These are phyloP conservation scores for Camponotus vicinus DNA, from an alignment of 1,140 invertebrate species.

Conservation along the genomic window DNA sequence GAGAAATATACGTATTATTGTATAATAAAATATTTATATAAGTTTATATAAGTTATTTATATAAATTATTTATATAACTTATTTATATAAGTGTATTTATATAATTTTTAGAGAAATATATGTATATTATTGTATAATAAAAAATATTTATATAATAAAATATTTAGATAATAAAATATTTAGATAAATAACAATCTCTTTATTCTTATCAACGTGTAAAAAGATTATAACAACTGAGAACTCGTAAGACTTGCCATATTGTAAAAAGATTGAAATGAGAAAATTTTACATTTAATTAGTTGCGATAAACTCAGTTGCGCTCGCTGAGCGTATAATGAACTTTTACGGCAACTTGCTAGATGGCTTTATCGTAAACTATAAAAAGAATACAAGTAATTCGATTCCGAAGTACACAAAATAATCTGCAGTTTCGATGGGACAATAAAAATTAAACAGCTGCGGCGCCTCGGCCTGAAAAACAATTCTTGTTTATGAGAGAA, in stretches of 20 bases:
- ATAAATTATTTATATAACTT: no score
- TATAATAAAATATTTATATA: not conserved
- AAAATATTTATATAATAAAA: not conserved
- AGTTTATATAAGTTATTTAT: no score
- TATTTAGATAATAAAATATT: not conserved
- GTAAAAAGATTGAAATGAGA: conserved; percentile 23
- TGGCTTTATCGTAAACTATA: not conserved
- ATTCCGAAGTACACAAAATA: conserved; percentile 36
- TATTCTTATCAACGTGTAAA: not conserved
- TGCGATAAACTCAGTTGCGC: not conserved
- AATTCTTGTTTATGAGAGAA: conserved; percentile 50
- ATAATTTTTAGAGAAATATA: no score
- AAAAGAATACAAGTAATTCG: conserved; percentile 35
- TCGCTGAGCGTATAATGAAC: conserved; percentile 25
- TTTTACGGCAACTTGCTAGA: not conserved
- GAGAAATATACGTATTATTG: no score
- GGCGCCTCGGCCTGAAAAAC: conserved; percentile 33
- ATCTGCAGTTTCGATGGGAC: conserved; percentile 49
- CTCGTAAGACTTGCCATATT: not conserved
- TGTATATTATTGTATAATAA: not conserved
- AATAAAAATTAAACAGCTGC: conserved; percentile 25
- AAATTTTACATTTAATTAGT: conserved; percentile 35
- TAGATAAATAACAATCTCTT: not conserved
- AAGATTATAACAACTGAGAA: not conserved
- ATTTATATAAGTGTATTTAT: no score